Percentiles rank a stretch among this genome's conserved stretches.
Conservation (phyloP, 2,113 vertebrate species). For the Pavo muticus region DNA sequence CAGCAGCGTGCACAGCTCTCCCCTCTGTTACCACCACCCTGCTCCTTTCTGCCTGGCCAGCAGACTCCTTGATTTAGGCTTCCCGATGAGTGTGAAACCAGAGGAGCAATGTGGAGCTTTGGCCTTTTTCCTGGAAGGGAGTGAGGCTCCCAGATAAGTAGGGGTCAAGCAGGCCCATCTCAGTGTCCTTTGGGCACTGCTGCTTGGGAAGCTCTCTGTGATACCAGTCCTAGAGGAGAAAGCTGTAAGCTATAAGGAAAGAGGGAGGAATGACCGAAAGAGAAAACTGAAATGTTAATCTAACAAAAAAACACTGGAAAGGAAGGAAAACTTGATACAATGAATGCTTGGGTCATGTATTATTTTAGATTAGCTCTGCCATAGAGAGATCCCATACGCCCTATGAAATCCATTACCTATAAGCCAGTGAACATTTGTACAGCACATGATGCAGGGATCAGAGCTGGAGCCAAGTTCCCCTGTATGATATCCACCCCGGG, state of each 20-base stretch:
- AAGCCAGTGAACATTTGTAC: conserved; percentile 55
- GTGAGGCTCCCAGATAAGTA: background rate
- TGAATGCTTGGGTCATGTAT: conserved; percentile 27
- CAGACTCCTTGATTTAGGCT: background rate
- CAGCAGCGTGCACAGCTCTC: background rate
- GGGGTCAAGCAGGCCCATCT: background rate
- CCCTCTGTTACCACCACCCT: background rate
- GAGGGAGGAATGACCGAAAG: background rate
- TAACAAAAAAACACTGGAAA: background rate
- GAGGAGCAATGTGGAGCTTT: background rate
- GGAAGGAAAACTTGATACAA: conserved; percentile 30
- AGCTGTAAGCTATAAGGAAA: background rate
- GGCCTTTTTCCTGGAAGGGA: background rate
- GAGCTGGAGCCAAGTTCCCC: conserved; percentile 59
- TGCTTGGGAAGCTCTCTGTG: background rate
- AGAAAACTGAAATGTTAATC: background rate
- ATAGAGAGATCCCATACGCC: background rate
- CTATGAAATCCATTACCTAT: conserved; percentile 25
- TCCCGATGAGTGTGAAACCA: background rate
- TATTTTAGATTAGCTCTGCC: conserved; percentile 38
- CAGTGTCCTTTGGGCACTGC: background rate
- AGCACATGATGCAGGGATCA: conserved; percentile 32
- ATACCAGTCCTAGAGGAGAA: background rate
- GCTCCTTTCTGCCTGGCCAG: background rate
- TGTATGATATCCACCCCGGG: conserved; percentile 45